phyloP scores from a whole-genome alignment of 2,888 invertebrate species.

The Hemicrepidius hirtus region DNA sequence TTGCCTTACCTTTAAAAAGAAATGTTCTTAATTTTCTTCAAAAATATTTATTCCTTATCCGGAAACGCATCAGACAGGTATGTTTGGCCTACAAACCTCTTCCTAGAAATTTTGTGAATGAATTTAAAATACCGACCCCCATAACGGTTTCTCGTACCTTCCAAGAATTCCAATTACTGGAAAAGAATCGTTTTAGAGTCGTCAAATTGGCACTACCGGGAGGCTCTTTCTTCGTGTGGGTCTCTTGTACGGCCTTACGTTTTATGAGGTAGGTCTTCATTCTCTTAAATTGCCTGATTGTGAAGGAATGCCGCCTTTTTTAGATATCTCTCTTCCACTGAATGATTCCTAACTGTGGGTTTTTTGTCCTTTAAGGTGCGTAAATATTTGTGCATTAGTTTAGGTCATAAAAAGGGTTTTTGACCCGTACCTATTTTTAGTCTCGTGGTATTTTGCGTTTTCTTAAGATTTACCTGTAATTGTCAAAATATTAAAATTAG shows the following conservation, averaged over 20 bases:
- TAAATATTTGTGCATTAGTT: background rate
- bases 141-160: background rate
- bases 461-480: too few relatives aligned
- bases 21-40: too few relatives aligned
- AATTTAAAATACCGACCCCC: background rate
- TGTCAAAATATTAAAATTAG: too few relatives aligned
- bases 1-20: background rate
- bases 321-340: background rate
- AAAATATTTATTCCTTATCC: too few relatives aligned
- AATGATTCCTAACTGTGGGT: background rate
- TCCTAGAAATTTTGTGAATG: slow-evolving; percentile 8
- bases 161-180: slow-evolving; percentile 5
- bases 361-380: background rate
- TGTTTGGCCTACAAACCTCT: background rate
- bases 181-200: slow-evolving; percentile 28
- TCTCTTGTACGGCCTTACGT: background rate
- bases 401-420: too few relatives aligned
- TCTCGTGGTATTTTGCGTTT: too few relatives aligned
- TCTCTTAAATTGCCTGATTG: slow-evolving; percentile 26
- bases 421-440: too few relatives aligned
- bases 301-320: slow-evolving; percentile 21
- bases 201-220: slow-evolving; percentile 24
- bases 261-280: slow-evolving; percentile 30
- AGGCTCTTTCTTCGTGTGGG: background rate
- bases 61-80: too few relatives aligned